Evolutionary conservation across 2,113 vertebrate genomes (phyloP).

Genomic region (Apistogramma diplotaenia): DNA sequence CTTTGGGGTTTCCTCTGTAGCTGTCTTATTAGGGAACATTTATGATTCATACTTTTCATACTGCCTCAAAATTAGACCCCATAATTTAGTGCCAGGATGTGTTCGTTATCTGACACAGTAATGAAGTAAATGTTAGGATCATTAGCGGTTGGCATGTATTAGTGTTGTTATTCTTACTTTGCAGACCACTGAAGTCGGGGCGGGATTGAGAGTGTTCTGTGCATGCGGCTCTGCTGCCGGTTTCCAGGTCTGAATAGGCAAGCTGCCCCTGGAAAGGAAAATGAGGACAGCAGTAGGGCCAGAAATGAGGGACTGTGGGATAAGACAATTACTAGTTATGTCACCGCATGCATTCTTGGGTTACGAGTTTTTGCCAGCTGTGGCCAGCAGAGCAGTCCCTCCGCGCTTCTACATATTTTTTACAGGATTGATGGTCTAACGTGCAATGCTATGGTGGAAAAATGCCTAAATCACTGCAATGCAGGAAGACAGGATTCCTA

Average conservation of each 20-base stretch:
- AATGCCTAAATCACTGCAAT: constrained; percentile 17
- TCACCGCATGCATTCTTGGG: constrained; percentile 73
- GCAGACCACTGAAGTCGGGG: constrained; percentile 44
- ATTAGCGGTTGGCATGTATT: constrained; percentile 61
- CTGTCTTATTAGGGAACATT: constrained; percentile 58
- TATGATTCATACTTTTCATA: constrained; percentile 55
- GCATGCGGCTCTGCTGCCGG: constrained; percentile 28
- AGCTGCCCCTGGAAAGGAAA: constrained; percentile 57
- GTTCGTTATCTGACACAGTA: constrained; percentile 53
- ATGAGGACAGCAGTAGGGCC: constrained; percentile 45
- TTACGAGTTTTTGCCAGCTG: constrained; percentile 72
- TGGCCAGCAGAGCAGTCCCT: constrained; percentile 57
- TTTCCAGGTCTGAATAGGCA: constrained; percentile 63
- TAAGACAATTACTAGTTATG: constrained; percentile 76
- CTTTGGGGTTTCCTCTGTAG: constrained; percentile 60
- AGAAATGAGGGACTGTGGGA: constrained; percentile 68
- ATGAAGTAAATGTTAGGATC: constrained; percentile 52
- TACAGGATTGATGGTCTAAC: constrained; percentile 12
- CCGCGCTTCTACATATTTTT: constrained; percentile 25
- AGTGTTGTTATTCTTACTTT: constrained; percentile 63
- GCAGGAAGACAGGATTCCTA: constrained; percentile 9
- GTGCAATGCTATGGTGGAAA: constrained; percentile 6
- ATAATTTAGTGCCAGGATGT: constrained; percentile 51
- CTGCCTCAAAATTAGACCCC: constrained; percentile 46
- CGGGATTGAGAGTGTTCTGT: constrained; percentile 30